phyloP scores from a whole-genome alignment of 2,113 vertebrate genomes.

The Solea solea region DNA sequence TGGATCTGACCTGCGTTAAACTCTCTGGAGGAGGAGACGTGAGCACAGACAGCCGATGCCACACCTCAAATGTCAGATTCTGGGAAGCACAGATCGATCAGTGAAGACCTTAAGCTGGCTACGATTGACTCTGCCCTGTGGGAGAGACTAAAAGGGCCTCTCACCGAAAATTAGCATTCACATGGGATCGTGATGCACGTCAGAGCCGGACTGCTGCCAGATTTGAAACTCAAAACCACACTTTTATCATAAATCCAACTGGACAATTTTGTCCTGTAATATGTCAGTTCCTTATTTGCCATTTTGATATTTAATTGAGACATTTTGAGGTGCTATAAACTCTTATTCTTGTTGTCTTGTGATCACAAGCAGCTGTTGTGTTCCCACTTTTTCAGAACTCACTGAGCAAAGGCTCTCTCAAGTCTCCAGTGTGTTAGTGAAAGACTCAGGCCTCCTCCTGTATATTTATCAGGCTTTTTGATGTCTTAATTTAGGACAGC shows the following conservation, averaged over 20 bases:
- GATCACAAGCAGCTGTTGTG: neutral
- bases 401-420: constrained; percentile 7
- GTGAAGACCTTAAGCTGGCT: constrained; percentile 44
- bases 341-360: neutral
- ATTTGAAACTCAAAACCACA: constrained; percentile 27
- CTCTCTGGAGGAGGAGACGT: constrained; percentile 22
- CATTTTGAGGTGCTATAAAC: neutral
- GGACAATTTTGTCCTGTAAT: neutral
- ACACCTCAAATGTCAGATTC: constrained; percentile 62
- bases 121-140: constrained; percentile 58
- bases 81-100: constrained; percentile 59
- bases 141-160: constrained; percentile 39
- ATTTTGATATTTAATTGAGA: neutral
- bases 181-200: constrained; percentile 42
- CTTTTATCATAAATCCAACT: neutral
- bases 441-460: constrained; percentile 31
- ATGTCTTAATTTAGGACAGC: constrained; percentile 76
- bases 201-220: constrained; percentile 34
- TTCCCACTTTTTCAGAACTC: neutral
- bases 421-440: constrained; percentile 18
- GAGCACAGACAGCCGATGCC: constrained; percentile 29
- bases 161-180: constrained; percentile 64
- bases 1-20: constrained; percentile 25
- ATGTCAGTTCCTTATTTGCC: neutral
- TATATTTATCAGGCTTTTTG: constrained; percentile 71